Percentiles rank a stretch among this genome's conserved stretches.
Evolutionary conservation across 2,113 vertebrate species (phyloP).

Genomic region (Bambusicola thoracicus): DNA sequence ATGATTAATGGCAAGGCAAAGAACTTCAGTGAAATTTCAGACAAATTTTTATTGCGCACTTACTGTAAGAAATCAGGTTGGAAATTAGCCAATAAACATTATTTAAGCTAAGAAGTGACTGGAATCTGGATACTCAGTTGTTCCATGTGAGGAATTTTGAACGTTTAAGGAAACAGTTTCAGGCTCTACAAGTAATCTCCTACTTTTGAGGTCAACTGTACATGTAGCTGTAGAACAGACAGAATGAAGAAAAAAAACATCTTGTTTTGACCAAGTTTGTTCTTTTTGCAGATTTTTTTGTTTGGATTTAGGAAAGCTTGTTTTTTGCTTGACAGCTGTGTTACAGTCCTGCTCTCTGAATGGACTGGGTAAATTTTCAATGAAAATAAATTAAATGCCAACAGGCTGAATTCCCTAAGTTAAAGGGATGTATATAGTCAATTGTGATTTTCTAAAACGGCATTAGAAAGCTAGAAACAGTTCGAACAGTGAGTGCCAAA

Average conservation of each 20-base stretch:
- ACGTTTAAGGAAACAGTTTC: constrained; percentile 7
- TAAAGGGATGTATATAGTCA: background rate
- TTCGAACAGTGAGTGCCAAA: background rate
- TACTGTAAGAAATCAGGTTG: background rate
- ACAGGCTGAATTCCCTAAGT: background rate
- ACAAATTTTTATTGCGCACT: constrained; percentile 8
- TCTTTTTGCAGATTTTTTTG: background rate
- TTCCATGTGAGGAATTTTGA: constrained; percentile 4
- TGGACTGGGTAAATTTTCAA: background rate
- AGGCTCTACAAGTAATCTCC: background rate
- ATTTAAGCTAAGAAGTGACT: constrained; percentile 19
- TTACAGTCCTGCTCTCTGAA: fast-evolving
- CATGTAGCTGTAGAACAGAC: background rate
- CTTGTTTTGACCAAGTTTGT: background rate
- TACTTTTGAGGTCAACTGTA: background rate
- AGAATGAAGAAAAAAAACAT: background rate
- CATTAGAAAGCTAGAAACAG: background rate
- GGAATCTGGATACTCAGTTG: constrained; percentile 30
- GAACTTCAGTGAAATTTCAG: background rate
- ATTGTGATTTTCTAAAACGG: background rate
- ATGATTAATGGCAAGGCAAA: background rate
- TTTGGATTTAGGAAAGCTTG: background rate
- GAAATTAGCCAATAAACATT: constrained; percentile 14
- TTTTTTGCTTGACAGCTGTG: background rate
- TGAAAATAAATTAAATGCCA: background rate